phyloP scores from a whole-genome alignment of 2,888 invertebrate species.

The Poecilus cupreus region DNA sequence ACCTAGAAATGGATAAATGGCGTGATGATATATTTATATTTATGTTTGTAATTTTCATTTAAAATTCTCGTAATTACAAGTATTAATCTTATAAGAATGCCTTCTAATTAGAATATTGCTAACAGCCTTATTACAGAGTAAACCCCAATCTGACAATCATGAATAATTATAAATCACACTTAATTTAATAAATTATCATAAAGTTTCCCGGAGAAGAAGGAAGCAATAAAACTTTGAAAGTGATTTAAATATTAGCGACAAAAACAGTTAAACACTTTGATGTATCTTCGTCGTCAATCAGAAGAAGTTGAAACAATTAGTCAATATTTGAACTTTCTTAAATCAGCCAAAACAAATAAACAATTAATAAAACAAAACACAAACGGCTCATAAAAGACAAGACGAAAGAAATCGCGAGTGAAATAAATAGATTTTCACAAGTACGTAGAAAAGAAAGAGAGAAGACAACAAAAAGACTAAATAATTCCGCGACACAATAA shows the following conservation, averaged over 20 bases:
- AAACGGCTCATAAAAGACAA: slow-evolving; percentile 16
- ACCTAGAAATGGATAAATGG: too few species aligned
- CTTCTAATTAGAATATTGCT: neutral
- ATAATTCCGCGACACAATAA: slow-evolving; percentile 53
- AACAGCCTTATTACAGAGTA: neutral
- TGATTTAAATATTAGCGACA: slow-evolving; percentile 10
- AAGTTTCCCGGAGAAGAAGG: neutral
- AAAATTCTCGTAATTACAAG: neutral
- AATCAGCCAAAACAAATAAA: slow-evolving; percentile 23
- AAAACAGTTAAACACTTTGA: neutral
- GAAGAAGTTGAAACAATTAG: slow-evolving; percentile 10
- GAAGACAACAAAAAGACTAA: slow-evolving; percentile 43
- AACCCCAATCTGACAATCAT: neutral
- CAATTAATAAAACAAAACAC: slow-evolving; percentile 36
- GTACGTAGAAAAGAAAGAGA: slow-evolving; percentile 23
- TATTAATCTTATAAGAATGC: neutral
- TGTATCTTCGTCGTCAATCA: neutral
- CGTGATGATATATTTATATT: neutral
- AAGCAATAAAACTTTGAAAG: neutral
- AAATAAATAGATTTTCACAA: neutral
- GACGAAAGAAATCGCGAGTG: slow-evolving; percentile 20
- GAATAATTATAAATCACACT: neutral
- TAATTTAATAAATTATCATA: neutral
- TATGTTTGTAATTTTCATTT: neutral
- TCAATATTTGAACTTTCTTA: slow-evolving; percentile 27